Evolutionary conservation across 1,140 invertebrate species (phyloP).

Genomic region (Aphaenogaster floridana): DNA sequence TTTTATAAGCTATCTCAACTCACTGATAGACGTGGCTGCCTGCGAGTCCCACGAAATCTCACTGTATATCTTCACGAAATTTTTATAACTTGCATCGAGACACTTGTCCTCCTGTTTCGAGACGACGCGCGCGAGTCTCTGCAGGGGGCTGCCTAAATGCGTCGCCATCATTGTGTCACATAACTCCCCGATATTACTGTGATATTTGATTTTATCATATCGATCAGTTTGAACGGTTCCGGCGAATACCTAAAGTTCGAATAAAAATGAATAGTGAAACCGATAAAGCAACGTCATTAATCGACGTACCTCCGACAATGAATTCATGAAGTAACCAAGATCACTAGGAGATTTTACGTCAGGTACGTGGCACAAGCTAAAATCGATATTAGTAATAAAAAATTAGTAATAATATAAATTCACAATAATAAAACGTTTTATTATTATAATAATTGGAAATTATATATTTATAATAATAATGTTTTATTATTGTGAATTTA

Average conservation of each 20-base stretch:
- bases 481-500: too few relatives aligned
- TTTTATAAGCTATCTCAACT: slow-evolving; percentile 18
- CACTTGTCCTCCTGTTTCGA: background rate
- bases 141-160: slow-evolving; percentile 69
- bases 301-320: slow-evolving; percentile 86
- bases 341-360: slow-evolving; percentile 83
- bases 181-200: slow-evolving; percentile 87
- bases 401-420: slow-evolving; percentile 15
- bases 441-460: too few relatives aligned
- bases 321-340: slow-evolving; percentile 86
- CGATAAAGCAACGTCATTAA: background rate
- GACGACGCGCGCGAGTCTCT: slow-evolving; percentile 74
- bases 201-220: slow-evolving; percentile 88
- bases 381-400: slow-evolving; percentile 58
- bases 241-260: slow-evolving; percentile 74
- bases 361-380: slow-evolving; percentile 86
- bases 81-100: slow-evolving; percentile 65
- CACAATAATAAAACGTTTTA: too few relatives aligned
- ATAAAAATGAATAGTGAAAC: background rate
- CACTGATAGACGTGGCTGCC: slow-evolving; percentile 40
- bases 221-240: slow-evolving; percentile 89
- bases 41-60: slow-evolving; percentile 55
- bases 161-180: slow-evolving; percentile 87
- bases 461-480: too few relatives aligned
- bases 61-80: slow-evolving; percentile 48